Evolutionary conservation across 2,888 invertebrate species (phyloP).

Genomic region (Hedya salicella): DNA sequence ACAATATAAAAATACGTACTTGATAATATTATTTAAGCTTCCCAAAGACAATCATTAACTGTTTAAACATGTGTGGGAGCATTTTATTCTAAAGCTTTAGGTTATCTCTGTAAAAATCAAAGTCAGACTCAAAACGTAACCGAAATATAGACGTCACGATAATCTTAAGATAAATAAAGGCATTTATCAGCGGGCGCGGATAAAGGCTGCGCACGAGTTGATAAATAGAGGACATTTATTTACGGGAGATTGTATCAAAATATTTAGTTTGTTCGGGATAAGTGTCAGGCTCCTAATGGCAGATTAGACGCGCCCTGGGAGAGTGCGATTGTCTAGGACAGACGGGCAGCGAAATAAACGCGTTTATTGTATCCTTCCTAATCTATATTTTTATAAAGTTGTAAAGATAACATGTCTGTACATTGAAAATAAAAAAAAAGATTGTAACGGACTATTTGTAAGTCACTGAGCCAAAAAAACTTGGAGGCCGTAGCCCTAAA

Average conservation of each 20-base stretch:
- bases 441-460: no score
- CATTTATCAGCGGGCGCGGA: conserved; percentile 67
- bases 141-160: conserved; percentile 76
- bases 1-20: no score
- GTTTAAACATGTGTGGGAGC: no score
- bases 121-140: conserved; percentile 60
- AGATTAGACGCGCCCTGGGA: conserved; percentile 64
- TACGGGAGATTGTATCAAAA: conserved; percentile 81
- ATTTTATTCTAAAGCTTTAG: background rate
- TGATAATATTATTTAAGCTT: no score
- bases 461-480: no score
- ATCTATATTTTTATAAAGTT: no score
- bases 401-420: no score
- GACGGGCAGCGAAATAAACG: conserved; percentile 52
- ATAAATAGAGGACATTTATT: conserved; percentile 82
- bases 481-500: no score
- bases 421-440: no score
- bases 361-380: background rate
- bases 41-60: no score
- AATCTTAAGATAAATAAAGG: conserved; percentile 78
- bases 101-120: conserved; percentile 38
- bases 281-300: conserved; percentile 74
- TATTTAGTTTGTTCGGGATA: conserved; percentile 79
- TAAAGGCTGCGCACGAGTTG: conserved; percentile 64
- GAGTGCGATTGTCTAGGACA: conserved; percentile 50